phyloP scores from a whole-genome alignment of 2,888 invertebrate species.

The Phengaris arion region DNA sequence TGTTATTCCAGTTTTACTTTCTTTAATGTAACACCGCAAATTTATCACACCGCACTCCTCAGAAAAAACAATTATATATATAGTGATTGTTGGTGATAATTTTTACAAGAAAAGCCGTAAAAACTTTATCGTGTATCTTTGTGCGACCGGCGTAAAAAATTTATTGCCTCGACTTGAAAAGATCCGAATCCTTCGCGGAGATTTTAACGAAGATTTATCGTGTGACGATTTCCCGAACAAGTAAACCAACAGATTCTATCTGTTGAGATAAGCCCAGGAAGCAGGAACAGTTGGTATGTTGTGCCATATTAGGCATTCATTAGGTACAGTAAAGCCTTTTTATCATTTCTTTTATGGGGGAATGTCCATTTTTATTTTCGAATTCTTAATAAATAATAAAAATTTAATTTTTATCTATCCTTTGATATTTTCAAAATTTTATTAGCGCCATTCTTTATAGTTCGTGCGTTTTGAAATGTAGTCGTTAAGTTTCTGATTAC shows the following conservation, averaged over 20 bases:
- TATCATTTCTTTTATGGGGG: too few relatives aligned
- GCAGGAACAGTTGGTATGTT: neutral
- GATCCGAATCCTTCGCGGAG: slow-evolving; percentile 16
- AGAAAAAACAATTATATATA: neutral
- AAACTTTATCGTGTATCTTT: slow-evolving; percentile 15
- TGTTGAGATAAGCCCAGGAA: neutral
- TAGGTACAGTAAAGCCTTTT: too few relatives aligned
- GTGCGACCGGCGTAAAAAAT: slow-evolving; percentile 13
- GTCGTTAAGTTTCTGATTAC: too few relatives aligned
- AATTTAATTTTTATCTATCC: too few relatives aligned
- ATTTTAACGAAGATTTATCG: slow-evolving; percentile 18
- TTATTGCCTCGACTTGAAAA: slow-evolving; percentile 8
- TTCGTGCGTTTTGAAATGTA: too few relatives aligned
- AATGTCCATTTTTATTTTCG: too few relatives aligned
- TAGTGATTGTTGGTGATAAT: slow-evolving; percentile 18
- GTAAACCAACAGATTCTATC: neutral
- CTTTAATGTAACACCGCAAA: neutral
- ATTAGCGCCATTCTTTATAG: too few relatives aligned
- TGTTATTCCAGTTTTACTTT: neutral
- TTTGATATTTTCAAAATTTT: too few relatives aligned
- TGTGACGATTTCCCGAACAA: slow-evolving; percentile 2
- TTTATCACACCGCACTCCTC: neutral
- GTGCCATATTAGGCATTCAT: too few relatives aligned
- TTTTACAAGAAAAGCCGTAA: slow-evolving; percentile 20
- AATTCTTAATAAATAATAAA: too few relatives aligned